Evolutionary conservation across 2,888 invertebrate species (phyloP).

Genomic region (Sclerodermus sp.): DNA sequence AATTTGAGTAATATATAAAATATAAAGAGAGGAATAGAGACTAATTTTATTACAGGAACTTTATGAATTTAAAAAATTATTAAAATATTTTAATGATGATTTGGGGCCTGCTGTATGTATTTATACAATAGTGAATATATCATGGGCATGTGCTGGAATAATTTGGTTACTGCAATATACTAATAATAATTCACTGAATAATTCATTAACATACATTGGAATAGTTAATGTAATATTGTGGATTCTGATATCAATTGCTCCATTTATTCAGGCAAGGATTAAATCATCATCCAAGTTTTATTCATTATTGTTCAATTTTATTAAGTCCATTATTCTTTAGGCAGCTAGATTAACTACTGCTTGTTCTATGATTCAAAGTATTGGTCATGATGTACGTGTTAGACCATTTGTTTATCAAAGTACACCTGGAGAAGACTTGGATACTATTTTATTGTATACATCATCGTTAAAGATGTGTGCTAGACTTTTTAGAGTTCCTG

Average conservation of each 20-base stretch:
- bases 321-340: constrained; percentile 59
- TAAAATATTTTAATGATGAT: constrained; percentile 76
- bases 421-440: constrained; percentile 74
- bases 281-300: too few species aligned
- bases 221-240: constrained; percentile 67
- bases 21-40: too few species aligned
- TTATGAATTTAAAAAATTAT: constrained; percentile 75
- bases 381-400: constrained; percentile 77
- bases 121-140: constrained; percentile 74
- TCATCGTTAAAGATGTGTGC: constrained; percentile 75
- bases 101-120: constrained; percentile 76
- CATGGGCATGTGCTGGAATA: constrained; percentile 72
- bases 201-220: constrained; percentile 65
- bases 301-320: too few species aligned
- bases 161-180: constrained; percentile 69
- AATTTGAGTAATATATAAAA: constrained; percentile 1
- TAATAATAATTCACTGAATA: constrained; percentile 63
- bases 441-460: constrained; percentile 75
- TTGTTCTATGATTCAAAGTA: constrained; percentile 71
- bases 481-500: constrained; percentile 72
- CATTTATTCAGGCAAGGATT: constrained; percentile 69
- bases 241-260: constrained; percentile 67
- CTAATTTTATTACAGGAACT: constrained; percentile 70
- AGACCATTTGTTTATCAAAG: constrained; percentile 81
- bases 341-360: constrained; percentile 75